Evolutionary conservation across 1,140 invertebrate genomes (phyloP).

Genomic region (Bacillus rossius): DNA sequence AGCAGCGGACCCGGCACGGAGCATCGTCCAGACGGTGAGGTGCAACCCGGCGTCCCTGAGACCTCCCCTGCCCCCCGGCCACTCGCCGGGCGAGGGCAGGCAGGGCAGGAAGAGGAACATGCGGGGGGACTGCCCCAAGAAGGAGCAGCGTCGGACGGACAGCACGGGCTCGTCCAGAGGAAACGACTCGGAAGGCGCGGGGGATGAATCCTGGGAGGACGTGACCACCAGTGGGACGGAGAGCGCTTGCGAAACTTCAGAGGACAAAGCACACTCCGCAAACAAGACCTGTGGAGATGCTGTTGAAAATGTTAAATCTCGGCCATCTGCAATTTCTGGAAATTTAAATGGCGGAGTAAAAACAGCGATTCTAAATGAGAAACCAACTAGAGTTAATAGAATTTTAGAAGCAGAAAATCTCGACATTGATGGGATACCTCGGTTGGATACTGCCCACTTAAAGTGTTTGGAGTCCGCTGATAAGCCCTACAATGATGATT

Average conservation of each 20-base stretch:
- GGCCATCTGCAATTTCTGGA: no score
- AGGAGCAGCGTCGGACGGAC: neutral
- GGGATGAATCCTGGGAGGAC: slow-evolving; percentile 24
- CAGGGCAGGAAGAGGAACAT: neutral
- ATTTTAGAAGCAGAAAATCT: no score
- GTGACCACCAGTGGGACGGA: slow-evolving; percentile 22
- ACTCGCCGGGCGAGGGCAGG: neutral
- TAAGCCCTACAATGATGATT: no score
- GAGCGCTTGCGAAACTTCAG: slow-evolving; percentile 14
- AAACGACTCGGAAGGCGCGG: slow-evolving; percentile 3
- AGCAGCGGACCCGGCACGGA: neutral
- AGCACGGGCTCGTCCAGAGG: neutral
- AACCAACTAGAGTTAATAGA: no score
- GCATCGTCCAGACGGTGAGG: neutral
- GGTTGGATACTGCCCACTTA: no score
- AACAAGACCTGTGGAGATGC: no score
- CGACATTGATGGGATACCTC: no score
- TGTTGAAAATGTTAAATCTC: no score
- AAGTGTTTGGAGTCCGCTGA: no score
- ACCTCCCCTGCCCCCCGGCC: neutral
- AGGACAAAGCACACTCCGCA: no score
- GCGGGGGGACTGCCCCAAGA: neutral
- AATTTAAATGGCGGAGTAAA: no score
- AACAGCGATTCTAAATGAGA: no score
- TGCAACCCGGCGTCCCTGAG: neutral